phyloP scores from a whole-genome alignment of 2,797 vertebrate species.

The Propithecus perrieri region DNA sequence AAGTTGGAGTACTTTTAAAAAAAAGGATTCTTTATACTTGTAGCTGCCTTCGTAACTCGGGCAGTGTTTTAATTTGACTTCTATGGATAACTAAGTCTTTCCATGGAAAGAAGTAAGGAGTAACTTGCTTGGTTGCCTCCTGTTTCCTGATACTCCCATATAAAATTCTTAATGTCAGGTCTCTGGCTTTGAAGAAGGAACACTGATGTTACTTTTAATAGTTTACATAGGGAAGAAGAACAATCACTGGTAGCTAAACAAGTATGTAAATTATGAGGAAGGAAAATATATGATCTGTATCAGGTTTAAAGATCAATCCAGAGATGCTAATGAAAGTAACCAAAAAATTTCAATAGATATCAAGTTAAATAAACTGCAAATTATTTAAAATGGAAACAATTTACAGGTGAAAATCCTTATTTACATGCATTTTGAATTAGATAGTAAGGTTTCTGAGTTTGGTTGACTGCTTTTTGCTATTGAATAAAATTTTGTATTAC shows the following conservation, averaged over 20 bases:
- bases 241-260: neutral
- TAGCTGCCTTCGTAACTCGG: neutral
- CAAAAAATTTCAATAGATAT: neutral
- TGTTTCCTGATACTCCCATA: neutral
- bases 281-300: neutral
- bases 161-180: neutral
- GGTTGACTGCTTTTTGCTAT: neutral
- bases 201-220: neutral
- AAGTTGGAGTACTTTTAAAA: neutral
- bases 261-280: neutral
- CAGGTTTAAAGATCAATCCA: neutral
- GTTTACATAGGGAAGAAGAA: neutral
- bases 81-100: neutral
- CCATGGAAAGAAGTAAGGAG: neutral
- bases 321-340: neutral
- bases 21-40: neutral
- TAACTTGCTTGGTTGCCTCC: neutral
- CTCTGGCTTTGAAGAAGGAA: conserved; percentile 43
- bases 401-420: neutral
- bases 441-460: neutral
- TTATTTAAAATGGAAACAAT: conserved; percentile 14
- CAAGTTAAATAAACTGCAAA: neutral
- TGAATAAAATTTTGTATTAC: neutral
- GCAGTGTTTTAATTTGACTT: conserved; percentile 9
- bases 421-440: neutral